A percentile compares a stretch with the other conserved stretches of the same genome.
These are phyloP conservation scores for Phrynocephalus versicolor DNA, from an alignment of 2,113 vertebrate genomes.

Conservation along the genomic window DNA sequence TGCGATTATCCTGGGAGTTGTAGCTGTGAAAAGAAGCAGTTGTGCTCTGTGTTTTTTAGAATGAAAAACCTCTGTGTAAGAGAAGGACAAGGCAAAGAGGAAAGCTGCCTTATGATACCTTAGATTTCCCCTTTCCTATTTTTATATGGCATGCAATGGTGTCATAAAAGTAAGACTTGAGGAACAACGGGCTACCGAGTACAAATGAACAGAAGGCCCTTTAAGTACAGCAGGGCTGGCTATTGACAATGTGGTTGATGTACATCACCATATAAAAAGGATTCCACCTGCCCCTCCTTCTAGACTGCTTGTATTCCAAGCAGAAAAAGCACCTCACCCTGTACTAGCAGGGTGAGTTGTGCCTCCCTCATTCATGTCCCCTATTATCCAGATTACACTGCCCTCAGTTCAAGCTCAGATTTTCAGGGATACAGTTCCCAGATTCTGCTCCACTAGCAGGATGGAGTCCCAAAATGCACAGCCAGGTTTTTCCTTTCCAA, in stretches of 20 bases:
- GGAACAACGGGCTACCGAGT: too few species aligned
- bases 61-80: neutral
- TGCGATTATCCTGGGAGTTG: too few species aligned
- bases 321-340: too few species aligned
- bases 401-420: neutral
- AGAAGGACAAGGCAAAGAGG: neutral
- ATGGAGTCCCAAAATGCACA: neutral
- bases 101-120: neutral
- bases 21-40: too few species aligned
- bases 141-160: neutral
- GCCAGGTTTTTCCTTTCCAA: neutral
- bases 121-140: neutral
- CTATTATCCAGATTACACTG: neutral
- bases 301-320: too few species aligned
- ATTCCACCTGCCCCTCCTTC: neutral
- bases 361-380: too few species aligned
- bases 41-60: too few species aligned
- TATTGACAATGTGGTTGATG: neutral
- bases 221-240: neutral
- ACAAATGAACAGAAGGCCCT: neutral
- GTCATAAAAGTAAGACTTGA: neutral
- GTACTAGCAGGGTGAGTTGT: too few species aligned
- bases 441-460: neutral
- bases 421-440: neutral
- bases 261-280: neutral